A percentile compares a stretch with the other conserved stretches of the same genome.
Conservation (phyloP, 2,113 vertebrate species). For the Rhipidura dahli region DNA sequence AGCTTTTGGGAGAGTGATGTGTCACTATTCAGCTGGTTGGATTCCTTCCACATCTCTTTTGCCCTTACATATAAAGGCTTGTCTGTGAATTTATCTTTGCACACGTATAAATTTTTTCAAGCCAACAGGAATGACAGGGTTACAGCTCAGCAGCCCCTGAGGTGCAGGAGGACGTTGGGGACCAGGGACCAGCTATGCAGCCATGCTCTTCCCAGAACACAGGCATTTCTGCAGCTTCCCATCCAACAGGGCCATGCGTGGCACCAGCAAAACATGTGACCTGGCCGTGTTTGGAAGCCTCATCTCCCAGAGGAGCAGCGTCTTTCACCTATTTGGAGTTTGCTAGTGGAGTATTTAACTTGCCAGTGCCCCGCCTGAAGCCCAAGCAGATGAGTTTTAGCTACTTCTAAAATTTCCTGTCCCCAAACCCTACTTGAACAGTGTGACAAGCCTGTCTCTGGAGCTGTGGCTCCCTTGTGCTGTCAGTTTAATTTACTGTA, state of each 20-base stretch:
- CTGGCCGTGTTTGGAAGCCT: background rate
- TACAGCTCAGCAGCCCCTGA: background rate
- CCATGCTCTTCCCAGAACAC: accelerated
- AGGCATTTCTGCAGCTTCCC: background rate
- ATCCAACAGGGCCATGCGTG: accelerated
- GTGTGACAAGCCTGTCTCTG: background rate
- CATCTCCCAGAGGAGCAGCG: background rate
- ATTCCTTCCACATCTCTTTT: background rate
- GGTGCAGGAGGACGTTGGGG: background rate
- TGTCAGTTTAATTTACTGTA: background rate
- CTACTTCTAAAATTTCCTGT: background rate
- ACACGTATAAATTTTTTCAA: background rate
- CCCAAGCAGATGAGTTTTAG: background rate
- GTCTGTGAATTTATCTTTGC: background rate
- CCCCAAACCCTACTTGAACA: background rate
- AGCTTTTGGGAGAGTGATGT: background rate
- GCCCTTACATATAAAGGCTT: background rate
- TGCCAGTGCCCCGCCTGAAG: background rate
- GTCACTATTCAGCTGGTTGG: background rate
- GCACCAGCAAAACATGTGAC: background rate
- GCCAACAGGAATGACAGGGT: background rate
- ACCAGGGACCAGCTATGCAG: background rate
- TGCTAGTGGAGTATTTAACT: background rate
- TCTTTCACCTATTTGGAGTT: background rate
- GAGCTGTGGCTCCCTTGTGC: background rate